Evolutionary conservation across 2,797 vertebrate genomes (phyloP), one percentile per base, ranked within the genome.

Genomic region (Sebastes taczanowskii): DNA sequence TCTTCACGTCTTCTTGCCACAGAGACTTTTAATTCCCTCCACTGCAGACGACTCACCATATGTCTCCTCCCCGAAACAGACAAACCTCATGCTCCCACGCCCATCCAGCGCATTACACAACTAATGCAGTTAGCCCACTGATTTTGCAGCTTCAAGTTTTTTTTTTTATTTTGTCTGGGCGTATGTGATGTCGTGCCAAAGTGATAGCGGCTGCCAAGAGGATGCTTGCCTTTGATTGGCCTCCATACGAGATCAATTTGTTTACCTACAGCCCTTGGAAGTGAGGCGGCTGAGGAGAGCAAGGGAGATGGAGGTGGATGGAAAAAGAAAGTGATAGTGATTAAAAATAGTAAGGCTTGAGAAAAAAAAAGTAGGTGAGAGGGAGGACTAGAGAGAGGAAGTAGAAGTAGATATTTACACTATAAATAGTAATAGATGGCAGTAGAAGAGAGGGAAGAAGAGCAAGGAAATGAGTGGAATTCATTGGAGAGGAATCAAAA

Each of bases 141-240:
- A 81, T 74, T 86, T 85, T 80, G 16, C 38, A 60, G 64, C 84
- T 77, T 74, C 64, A 77, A 60, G 5, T 71, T 68, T 73, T 42
- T 58, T 58, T 60, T 74, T 64, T 53, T 49, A 38, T 29, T 59
- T 60, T 64, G 70, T 61, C 62, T 18, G 7, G 20, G 27, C 7
- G 53, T 29, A 67, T 81, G 74, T 80, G 80, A 79, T 80, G 74
- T 32, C 3, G 67, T 80, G 89, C 84, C 86, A 88, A 74, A 78
- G 80, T 32, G 67, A 73, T 20, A 27, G 71, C 35, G 4, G 59
- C 53, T 87, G 80, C 89, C 82, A 86, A 85, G 73, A 80, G 66
- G 83, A 81, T 52, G 65, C 82, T 87, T 42, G 69, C 70, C 82
- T 92, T 84, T 89, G 86, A 92, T 92, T 93, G 85, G 86, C 76